Percentiles rank a stretch among this genome's conserved stretches.
These are phyloP conservation scores for Agriopis aurantiaria DNA, from an alignment of 2,888 invertebrate genomes.

Conservation along the genomic window DNA sequence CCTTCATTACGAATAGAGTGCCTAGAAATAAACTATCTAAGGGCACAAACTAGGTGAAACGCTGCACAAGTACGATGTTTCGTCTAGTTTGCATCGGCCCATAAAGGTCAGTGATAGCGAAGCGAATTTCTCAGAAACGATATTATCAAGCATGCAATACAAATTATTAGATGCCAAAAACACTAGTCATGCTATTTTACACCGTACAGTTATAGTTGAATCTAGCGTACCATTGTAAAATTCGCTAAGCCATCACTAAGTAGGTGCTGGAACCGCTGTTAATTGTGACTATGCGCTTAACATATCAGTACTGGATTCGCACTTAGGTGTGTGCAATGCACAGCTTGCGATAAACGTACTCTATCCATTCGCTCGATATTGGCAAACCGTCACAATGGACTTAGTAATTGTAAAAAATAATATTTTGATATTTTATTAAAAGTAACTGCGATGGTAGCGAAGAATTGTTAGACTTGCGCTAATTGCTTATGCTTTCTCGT, in stretches of 20 bases:
- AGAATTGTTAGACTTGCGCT: constrained; percentile 62
- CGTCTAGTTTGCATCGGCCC: not conserved
- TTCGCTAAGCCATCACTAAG: constrained; percentile 22
- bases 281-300: constrained; percentile 65
- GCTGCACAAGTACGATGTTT: not conserved
- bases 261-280: constrained; percentile 40
- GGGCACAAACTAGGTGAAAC: not conserved
- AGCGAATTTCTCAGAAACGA: constrained; percentile 28
- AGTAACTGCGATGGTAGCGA: constrained; percentile 39
- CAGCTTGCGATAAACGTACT: constrained; percentile 72
- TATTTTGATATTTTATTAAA: constrained; percentile 64
- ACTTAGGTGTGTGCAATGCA: constrained; percentile 77
- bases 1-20: constrained; percentile 63
- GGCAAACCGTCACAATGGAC: constrained; percentile 84
- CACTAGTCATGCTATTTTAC: not conserved
- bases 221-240: constrained; percentile 6
- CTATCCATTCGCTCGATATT: constrained; percentile 75
- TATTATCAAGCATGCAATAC: constrained; percentile 4
- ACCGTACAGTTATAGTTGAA: constrained; percentile 3
- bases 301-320: constrained; percentile 64
- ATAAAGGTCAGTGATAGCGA: constrained; percentile 9
- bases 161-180: constrained; percentile 8
- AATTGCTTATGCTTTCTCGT: constrained; percentile 77
- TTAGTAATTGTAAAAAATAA: constrained; percentile 57
- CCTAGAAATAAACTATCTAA: constrained; percentile 54